Percentiles rank a stretch among this genome's conserved stretches.
Evolutionary conservation across 1,140 invertebrate genomes (phyloP).

Genomic region (Drosophila sucinea): DNA sequence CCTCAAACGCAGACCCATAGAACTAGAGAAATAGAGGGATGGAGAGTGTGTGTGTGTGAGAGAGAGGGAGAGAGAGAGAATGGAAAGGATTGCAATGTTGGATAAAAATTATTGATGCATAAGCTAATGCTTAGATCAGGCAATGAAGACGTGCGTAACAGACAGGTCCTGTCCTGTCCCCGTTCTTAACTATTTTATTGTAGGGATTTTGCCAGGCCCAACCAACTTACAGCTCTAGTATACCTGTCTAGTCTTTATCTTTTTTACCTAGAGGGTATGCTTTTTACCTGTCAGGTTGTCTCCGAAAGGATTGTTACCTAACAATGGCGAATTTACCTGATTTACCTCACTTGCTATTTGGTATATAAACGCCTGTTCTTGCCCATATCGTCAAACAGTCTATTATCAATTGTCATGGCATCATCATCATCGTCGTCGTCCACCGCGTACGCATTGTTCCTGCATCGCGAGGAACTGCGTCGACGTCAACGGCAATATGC

Average conservation of each 20-base stretch:
- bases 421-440: slow-evolving; percentile 24
- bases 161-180: slow-evolving; percentile 10
- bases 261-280: not conserved
- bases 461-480: slow-evolving; percentile 64
- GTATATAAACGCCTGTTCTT: not conserved
- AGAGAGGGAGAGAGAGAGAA: not conserved
- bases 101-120: slow-evolving; percentile 64
- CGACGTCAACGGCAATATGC: slow-evolving; percentile 45
- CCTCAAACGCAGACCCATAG: slow-evolving; percentile 40
- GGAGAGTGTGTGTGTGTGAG: not conserved
- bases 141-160: slow-evolving; percentile 42
- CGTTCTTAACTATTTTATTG: not conserved
- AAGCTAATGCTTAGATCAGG: slow-evolving; percentile 29
- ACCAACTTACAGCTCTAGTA: slow-evolving; percentile 45
- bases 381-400: slow-evolving; percentile 23
- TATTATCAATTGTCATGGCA: slow-evolving; percentile 47
- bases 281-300: not conserved
- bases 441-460: slow-evolving; percentile 60
- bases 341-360: not conserved
- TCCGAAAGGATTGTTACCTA: not conserved
- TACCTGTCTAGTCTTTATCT: not conserved
- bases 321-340: not conserved
- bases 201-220: slow-evolving; percentile 11
- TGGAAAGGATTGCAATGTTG: not conserved
- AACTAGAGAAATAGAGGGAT: not conserved